phyloP scores from a whole-genome alignment of 2,797 vertebrate species.

The Bradypodion ventrale region DNA sequence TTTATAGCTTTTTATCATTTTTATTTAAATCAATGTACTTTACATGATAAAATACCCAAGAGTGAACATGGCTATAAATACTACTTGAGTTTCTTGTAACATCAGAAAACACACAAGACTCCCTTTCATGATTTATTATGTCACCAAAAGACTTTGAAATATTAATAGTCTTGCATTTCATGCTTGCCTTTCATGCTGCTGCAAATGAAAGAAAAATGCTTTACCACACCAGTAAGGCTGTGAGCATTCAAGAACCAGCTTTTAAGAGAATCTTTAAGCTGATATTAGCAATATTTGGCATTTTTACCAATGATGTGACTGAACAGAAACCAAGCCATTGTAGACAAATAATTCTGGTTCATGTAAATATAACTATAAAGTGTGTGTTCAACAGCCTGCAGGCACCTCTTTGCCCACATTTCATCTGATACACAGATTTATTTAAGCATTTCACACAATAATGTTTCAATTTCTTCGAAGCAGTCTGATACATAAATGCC shows the following conservation, averaged over 20 bases:
- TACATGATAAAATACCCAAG: constrained; percentile 19
- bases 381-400: background rate
- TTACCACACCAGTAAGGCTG: constrained; percentile 20
- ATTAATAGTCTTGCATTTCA: constrained; percentile 54
- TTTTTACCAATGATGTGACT: background rate
- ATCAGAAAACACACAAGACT: constrained; percentile 33
- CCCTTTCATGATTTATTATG: constrained; percentile 39
- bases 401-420: background rate
- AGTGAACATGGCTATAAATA: constrained; percentile 47
- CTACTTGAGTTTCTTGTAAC: constrained; percentile 36
- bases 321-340: background rate
- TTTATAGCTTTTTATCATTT: constrained; percentile 35
- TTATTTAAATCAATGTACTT: constrained; percentile 44
- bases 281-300: constrained; percentile 15
- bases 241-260: constrained; percentile 11
- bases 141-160: constrained; percentile 54
- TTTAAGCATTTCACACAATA: no score
- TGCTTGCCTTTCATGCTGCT: constrained; percentile 36
- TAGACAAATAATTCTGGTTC: background rate
- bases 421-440: no score
- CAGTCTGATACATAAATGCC: background rate
- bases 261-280: constrained; percentile 38
- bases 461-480: background rate
- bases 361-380: background rate
- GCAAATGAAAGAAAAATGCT: constrained; percentile 42